phyloP scores from a whole-genome alignment of 2,113 vertebrate species.

The Thermophis baileyi region DNA sequence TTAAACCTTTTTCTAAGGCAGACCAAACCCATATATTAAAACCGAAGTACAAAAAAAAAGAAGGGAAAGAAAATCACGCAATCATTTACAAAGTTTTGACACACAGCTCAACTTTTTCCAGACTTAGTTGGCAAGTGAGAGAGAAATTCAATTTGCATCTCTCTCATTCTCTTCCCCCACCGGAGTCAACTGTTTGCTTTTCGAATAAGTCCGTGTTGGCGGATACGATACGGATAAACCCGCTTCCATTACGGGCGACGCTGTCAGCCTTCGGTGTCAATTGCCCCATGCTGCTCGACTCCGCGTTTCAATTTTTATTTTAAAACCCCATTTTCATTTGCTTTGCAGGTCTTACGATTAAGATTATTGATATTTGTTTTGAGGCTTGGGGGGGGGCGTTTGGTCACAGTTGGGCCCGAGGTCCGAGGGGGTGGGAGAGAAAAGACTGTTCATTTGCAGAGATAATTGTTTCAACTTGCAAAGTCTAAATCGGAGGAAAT shows the following conservation, averaged over 20 bases:
- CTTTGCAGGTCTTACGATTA: neutral
- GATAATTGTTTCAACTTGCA: conserved; percentile 20
- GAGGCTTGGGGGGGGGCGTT: neutral
- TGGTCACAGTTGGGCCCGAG: neutral
- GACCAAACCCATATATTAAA: neutral
- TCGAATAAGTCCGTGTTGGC: neutral
- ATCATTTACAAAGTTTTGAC: neutral
- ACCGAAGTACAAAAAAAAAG: neutral
- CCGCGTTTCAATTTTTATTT: neutral
- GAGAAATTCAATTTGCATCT: conserved; percentile 20
- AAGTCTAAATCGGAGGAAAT: conserved; percentile 26
- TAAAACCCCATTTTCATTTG: neutral
- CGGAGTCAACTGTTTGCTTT: conserved; percentile 13
- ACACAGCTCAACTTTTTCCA: neutral
- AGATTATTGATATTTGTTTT: conserved; percentile 1
- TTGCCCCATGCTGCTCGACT: neutral
- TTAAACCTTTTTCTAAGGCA: neutral
- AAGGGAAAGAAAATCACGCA: neutral
- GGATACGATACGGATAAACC: neutral
- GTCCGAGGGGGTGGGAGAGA: neutral
- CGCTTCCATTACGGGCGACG: neutral
- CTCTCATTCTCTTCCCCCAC: neutral
- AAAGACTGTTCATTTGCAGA: neutral
- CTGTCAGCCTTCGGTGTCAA: neutral
- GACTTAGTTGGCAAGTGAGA: conserved; percentile 3